phyloP scores from a whole-genome alignment of 2,888 invertebrate genomes.

The Pecten maximus region DNA sequence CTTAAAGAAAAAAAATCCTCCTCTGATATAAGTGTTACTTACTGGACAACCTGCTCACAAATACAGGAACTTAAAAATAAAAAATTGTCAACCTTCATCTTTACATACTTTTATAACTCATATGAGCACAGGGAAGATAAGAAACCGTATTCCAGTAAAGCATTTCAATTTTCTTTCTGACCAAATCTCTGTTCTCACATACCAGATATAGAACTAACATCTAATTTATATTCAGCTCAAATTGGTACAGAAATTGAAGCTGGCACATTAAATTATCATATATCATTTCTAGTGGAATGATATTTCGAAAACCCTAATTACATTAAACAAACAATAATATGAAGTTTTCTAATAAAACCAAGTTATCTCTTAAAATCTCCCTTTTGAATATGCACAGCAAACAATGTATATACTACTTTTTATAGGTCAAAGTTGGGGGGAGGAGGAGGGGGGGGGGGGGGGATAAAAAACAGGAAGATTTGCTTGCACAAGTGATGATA shows the following conservation, averaged over 20 bases:
- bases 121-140: neutral
- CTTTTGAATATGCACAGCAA: neutral
- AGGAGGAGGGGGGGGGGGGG: no score
- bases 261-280: neutral
- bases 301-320: neutral
- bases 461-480: neutral
- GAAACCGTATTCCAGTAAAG: neutral
- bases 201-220: no score
- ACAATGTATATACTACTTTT: neutral
- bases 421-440: neutral
- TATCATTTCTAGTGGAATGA: slow-evolving; percentile 20
- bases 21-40: neutral
- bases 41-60: neutral
- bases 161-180: neutral
- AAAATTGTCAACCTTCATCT: neutral
- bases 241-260: neutral
- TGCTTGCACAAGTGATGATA: neutral
- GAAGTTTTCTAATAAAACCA: neutral
- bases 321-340: neutral
- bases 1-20: neutral
- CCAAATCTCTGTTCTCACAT: neutral
- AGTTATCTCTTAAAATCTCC: neutral
- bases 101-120: neutral
- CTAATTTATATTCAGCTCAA: neutral
- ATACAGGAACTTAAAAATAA: neutral